These are phyloP conservation scores for Tricholaema leucomelas DNA, from an alignment of 2,113 vertebrate species.

Conservation along the genomic window DNA sequence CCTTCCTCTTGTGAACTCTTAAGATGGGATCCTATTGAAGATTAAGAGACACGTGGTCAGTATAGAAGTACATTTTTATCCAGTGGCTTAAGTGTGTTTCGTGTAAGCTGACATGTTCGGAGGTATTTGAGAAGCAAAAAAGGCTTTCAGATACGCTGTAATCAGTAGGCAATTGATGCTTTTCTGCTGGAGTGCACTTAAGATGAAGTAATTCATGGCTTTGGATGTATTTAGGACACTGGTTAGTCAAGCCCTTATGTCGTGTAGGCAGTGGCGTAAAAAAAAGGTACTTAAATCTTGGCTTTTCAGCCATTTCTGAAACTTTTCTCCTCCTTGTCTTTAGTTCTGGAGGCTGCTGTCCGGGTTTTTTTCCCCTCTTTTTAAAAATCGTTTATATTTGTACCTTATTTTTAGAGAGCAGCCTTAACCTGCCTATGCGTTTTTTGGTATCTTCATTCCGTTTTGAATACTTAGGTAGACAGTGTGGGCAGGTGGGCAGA, in stretches of 20 bases:
- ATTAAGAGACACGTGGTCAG: rapidly evolving
- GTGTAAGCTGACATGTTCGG: rapidly evolving
- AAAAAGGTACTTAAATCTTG: background rate
- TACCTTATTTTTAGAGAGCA: background rate
- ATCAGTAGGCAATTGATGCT: background rate
- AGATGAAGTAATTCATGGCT: background rate
- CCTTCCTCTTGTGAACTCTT: background rate
- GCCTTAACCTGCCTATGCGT: background rate
- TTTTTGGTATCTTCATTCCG: background rate
- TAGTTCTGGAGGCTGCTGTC: background rate
- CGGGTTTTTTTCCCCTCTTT: background rate
- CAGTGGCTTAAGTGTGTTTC: background rate
- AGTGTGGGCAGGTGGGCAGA: background rate
- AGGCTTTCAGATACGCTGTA: rapidly evolving
- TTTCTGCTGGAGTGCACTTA: background rate
- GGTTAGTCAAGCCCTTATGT: background rate
- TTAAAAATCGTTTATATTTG: background rate
- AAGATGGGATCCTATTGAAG: background rate
- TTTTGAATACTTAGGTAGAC: background rate
- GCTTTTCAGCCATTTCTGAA: background rate
- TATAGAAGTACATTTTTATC: background rate
- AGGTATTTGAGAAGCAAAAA: background rate
- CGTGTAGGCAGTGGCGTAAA: background rate
- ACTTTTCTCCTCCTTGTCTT: background rate
- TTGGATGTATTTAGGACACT: rapidly evolving